These are phyloP conservation scores for Dascyllus trimaculatus DNA, from an alignment of 2,113 vertebrate genomes.

Conservation along the genomic window DNA sequence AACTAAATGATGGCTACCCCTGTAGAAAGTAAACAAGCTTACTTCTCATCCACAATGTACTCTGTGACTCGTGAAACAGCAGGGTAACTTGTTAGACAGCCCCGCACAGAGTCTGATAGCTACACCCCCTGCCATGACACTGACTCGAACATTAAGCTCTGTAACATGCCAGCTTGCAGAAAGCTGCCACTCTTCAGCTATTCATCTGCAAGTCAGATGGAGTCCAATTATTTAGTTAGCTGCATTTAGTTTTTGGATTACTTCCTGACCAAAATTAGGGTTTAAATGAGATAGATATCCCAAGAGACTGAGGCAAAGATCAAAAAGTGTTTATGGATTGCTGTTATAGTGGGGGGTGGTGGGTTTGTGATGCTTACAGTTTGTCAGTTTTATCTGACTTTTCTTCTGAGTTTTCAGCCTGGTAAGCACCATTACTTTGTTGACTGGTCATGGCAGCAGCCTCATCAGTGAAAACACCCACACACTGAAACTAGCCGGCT, in stretches of 20 bases:
- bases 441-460: constrained; percentile 53
- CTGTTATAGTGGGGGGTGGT: constrained; percentile 14
- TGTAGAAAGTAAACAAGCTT: constrained; percentile 47
- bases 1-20: constrained; percentile 12
- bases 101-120: constrained; percentile 52
- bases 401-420: constrained; percentile 38
- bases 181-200: constrained; percentile 36
- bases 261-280: background rate
- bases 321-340: constrained; percentile 13
- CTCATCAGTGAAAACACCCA: constrained; percentile 54
- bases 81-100: constrained; percentile 61
- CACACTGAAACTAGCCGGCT: constrained; percentile 34
- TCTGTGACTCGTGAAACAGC: constrained; percentile 60
- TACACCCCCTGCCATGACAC: constrained; percentile 52
- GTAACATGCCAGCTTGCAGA: constrained; percentile 26
- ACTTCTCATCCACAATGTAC: constrained; percentile 23
- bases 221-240: constrained; percentile 2
- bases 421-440: constrained; percentile 60
- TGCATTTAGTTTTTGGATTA: background rate
- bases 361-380: constrained; percentile 34
- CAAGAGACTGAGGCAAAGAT: background rate
- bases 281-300: background rate
- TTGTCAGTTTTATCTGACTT: constrained; percentile 50
- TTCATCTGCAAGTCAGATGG: constrained; percentile 38
- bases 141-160: constrained; percentile 36